These are phyloP conservation scores for Ictalurus furcatus DNA, from an alignment of 2,113 vertebrate genomes.

Conservation along the genomic window DNA sequence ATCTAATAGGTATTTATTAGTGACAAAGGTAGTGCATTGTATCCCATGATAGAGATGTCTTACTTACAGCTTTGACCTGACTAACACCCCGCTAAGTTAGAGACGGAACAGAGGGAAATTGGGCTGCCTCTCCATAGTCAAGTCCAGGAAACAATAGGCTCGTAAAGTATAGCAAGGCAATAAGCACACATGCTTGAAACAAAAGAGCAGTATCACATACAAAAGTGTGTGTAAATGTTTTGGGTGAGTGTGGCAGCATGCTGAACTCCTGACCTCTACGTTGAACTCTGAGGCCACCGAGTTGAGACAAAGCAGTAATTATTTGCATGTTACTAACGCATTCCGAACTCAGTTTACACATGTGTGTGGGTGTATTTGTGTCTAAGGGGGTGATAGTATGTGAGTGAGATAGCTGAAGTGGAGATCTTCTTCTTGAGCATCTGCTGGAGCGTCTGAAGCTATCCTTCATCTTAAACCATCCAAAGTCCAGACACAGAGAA, in stretches of 20 bases:
- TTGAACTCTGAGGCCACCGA: slow-evolving; percentile 56
- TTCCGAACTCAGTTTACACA: background rate
- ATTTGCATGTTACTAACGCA: slow-evolving; percentile 47
- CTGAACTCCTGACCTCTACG: slow-evolving; percentile 72
- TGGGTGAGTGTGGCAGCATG: slow-evolving; percentile 61
- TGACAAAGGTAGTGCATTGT: slow-evolving; percentile 66
- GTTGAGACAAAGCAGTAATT: slow-evolving; percentile 66
- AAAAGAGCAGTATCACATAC: slow-evolving; percentile 56
- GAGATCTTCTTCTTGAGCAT: slow-evolving; percentile 39
- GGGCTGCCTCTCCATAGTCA: slow-evolving; percentile 50
- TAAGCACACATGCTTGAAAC: slow-evolving; percentile 61
- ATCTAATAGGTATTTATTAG: slow-evolving; percentile 65
- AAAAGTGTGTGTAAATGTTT: slow-evolving; percentile 61
- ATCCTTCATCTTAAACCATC: slow-evolving; percentile 38
- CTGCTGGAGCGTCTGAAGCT: slow-evolving; percentile 35
- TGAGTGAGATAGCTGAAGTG: slow-evolving; percentile 24
- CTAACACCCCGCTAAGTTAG: slow-evolving; percentile 62
- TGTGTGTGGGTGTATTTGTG: slow-evolving; percentile 1
- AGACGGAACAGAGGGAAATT: slow-evolving; percentile 25
- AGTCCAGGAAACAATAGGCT: slow-evolving; percentile 64
- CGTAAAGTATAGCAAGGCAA: slow-evolving; percentile 67
- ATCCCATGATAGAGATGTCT: slow-evolving; percentile 65
- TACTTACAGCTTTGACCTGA: slow-evolving; percentile 73
- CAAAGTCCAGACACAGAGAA: slow-evolving; percentile 33
- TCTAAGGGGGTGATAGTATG: background rate